A percentile compares a stretch with the other conserved stretches of the same genome.
Evolutionary conservation across 2,888 invertebrate genomes (phyloP).

Genomic region (Cheilosia variabilis): DNA sequence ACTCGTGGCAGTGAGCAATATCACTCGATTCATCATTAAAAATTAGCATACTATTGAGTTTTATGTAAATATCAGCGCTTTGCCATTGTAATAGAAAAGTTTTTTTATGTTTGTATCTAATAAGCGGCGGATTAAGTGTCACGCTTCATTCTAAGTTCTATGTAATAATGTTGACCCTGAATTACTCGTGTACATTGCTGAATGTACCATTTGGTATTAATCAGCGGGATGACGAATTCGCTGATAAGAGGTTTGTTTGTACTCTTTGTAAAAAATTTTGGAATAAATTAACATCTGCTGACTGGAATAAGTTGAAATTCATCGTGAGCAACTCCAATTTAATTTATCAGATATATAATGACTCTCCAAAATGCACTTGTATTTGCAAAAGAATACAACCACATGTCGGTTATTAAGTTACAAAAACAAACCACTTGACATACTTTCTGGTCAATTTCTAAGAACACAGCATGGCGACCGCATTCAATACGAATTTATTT

Average conservation of each 20-base stretch:
- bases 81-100: neutral
- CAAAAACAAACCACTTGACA: conserved; percentile 15
- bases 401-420: conserved; percentile 7
- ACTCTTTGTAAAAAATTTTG: neutral
- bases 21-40: neutral
- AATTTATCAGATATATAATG: no score
- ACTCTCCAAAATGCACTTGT: no score
- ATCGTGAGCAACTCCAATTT: no score
- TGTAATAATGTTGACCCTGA: neutral
- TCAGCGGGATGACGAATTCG: neutral
- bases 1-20: neutral
- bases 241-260: neutral
- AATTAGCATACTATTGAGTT: neutral
- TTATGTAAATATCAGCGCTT: neutral
- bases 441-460: conserved; percentile 1
- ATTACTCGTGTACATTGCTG: neutral
- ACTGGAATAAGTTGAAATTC: no score
- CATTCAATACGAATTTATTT: neutral
- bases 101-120: neutral
- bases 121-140: neutral
- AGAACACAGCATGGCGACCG: neutral
- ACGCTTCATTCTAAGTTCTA: neutral
- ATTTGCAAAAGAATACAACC: neutral
- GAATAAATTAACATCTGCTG: neutral
- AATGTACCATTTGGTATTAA: neutral